Evolutionary conservation across 1,140 invertebrate genomes (phyloP), one percentile per base, ranked within the genome.

Genomic region (Cyclina sinensis): DNA sequence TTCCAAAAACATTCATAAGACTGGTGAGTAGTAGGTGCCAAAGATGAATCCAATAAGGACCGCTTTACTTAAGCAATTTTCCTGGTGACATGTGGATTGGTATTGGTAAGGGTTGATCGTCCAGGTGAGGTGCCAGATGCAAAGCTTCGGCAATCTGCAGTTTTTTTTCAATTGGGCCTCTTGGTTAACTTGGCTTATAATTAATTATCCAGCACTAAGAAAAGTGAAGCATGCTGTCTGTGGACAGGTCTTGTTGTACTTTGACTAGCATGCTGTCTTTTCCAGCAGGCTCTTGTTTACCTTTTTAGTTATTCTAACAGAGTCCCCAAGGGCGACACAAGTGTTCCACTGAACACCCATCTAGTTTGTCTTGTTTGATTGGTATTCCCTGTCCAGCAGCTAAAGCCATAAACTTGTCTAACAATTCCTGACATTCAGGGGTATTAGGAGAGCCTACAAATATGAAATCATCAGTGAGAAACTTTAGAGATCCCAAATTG

Each of bases 121-220:
- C 73, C 82, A 91, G 79, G 59, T 73, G 32, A 12, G 81, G 90
- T 16, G 39, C 80, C 39, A 57, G 30, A 0, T 0, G 4, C 1
- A 46, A 37, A 70, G 81, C 86, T n/a, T 86, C 27, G 21, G 74
- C n/a, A 2, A 91, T 78, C 79, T 90, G 79, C 14, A 9, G 81
- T 11, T 1, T 30, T 27, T 73, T 84, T 84, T 16, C 5, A 70
- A 35, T 62, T 70, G 21, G 70, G 81, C 14, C 54, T 48, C 30
- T 84, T 73, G 0, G 73, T 9, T 5, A 18, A 62, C 32, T 70
- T 27, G 1, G 48, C 65, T 51, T 32, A 54, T 30, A 37, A n/a
- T 12, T 18, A 12, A 24, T 81, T 81, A n/a, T 81, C 81, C 12
- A 24, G 30, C 35, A 62, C 30, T 3, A 84, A 51, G 3, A 84